Evolutionary conservation across 2,888 invertebrate species (phyloP).

Genomic region (Patella caerulea): DNA sequence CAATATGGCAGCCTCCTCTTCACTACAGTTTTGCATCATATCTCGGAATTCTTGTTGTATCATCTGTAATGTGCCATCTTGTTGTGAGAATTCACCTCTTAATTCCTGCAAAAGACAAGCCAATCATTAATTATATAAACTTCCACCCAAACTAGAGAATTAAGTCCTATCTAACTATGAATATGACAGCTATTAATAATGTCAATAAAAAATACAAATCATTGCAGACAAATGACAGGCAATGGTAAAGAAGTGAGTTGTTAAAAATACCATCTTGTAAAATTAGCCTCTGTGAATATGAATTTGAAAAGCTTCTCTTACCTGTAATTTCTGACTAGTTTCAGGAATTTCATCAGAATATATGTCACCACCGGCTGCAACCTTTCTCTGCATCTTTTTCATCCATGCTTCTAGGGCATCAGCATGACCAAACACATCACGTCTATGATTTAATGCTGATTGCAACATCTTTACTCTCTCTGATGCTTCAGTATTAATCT

Average conservation of each 20-base stretch:
- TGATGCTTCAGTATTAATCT: constrained; percentile 77
- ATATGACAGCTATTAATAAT: no score
- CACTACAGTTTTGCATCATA: constrained; percentile 79
- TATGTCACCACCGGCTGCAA: constrained; percentile 84
- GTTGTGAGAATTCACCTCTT: constrained; percentile 87
- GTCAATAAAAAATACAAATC: no score
- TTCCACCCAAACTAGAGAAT: no score
- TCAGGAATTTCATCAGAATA: constrained; percentile 85
- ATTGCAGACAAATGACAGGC: no score
- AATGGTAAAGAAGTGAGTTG: no score
- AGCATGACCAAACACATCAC: constrained; percentile 83
- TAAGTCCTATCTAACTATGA: no score
- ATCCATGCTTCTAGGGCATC: constrained; percentile 84
- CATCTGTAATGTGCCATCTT: constrained; percentile 82
- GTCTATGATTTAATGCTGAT: constrained; percentile 58
- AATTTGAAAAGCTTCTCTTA: constrained; percentile 64
- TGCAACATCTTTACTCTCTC: constrained; percentile 77
- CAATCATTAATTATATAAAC: no score
- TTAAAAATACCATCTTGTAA: no score
- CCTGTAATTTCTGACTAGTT: constrained; percentile 82
- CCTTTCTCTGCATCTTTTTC: constrained; percentile 72
- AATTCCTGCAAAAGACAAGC: constrained; percentile 76
- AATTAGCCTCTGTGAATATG: no score
- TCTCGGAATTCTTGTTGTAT: constrained; percentile 89
- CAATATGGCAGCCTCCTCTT: constrained; percentile 82